Evolutionary conservation across 30 jellyfish, hydroid and myxozoan genomes (phyloP), one percentile per base, ranked within the genome.

Genomic region (Aurelia sp.): DNA sequence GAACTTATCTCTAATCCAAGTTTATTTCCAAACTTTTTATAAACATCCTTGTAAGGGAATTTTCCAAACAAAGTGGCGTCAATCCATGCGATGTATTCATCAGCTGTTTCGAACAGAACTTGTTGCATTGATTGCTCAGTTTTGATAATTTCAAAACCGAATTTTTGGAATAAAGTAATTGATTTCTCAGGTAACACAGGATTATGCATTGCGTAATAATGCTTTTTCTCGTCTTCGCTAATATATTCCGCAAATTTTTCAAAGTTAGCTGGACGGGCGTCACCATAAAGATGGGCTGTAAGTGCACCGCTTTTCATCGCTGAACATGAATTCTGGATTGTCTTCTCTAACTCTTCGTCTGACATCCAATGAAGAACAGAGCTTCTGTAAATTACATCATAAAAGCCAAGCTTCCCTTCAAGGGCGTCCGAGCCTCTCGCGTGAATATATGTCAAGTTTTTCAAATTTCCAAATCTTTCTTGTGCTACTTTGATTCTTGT

Each of bases 311-410:
- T 58, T 58, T 58, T 58, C 67, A 15, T 17, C 30, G 67, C 67
- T 15, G 12, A 15, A 20, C 3, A 58, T 58, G 67, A 17, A 58
- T 2, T 58, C 8, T 58, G 3, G 8, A 20, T 58, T 13, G 8
- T 10, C 21, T 58, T 58, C 12, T 58, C 67, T 2, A 58, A 15
- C 30, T 58, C 67, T 15, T 58, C 67, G 24, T 58, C 27, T 15
- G 67, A 15, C 67, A 58, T 58, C 67, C 67, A 58, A 58, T 58
- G 67, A 58, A 58, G 67, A 17, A 58, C 67, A 58, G 67, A 17
- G 24, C 30, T 58, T 22, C 67, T 58, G 24, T 15, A 58, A 58
- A 58, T 10, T 58, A 8, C 22, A 20, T 58, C 67, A 58, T 58
- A 58, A 58, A 20, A 5, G 12, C 12, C 30, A 58, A 15, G 24